Percentiles rank a stretch among this genome's conserved stretches.
These are phyloP conservation scores for Cricetomys ansorgei DNA, from an alignment of 2,113 vertebrate species.

Conservation along the genomic window DNA sequence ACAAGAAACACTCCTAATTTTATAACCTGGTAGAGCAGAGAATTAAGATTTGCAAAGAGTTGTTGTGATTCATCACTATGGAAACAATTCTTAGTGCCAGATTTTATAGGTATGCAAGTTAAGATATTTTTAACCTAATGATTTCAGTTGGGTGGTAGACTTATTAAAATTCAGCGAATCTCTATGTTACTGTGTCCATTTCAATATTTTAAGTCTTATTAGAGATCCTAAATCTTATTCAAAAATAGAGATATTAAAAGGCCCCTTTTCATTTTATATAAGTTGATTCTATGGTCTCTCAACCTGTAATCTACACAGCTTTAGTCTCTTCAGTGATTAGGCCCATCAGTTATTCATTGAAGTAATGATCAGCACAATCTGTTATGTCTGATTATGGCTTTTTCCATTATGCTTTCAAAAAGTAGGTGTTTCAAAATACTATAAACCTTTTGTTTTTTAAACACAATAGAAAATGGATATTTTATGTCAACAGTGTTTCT, in stretches of 20 bases:
- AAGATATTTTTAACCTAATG: constrained; percentile 46
- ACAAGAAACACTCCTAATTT: constrained; percentile 2
- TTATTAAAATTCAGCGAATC: background rate
- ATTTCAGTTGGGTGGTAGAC: constrained; percentile 33
- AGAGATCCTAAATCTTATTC: background rate
- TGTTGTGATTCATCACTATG: background rate
- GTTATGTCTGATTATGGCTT: background rate
- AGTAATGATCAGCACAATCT: background rate
- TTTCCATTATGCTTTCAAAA: constrained; percentile 42
- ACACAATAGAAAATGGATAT: background rate
- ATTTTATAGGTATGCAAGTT: constrained; percentile 43
- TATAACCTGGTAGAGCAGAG: background rate
- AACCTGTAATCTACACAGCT: background rate
- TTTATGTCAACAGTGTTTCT: background rate
- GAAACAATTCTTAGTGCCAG: constrained; percentile 39
- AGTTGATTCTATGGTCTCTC: background rate
- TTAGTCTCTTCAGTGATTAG: background rate
- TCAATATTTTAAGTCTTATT: constrained; percentile 42
- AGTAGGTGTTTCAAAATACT: constrained; percentile 4
- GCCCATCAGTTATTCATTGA: background rate
- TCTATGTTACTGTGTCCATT: background rate
- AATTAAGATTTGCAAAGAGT: background rate
- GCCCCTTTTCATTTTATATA: background rate
- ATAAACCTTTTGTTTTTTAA: background rate
- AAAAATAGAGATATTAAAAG: constrained; percentile 34